These are phyloP conservation scores for Bactericera cockerelli DNA, from an alignment of 1,140 invertebrate species.

Conservation along the genomic window DNA sequence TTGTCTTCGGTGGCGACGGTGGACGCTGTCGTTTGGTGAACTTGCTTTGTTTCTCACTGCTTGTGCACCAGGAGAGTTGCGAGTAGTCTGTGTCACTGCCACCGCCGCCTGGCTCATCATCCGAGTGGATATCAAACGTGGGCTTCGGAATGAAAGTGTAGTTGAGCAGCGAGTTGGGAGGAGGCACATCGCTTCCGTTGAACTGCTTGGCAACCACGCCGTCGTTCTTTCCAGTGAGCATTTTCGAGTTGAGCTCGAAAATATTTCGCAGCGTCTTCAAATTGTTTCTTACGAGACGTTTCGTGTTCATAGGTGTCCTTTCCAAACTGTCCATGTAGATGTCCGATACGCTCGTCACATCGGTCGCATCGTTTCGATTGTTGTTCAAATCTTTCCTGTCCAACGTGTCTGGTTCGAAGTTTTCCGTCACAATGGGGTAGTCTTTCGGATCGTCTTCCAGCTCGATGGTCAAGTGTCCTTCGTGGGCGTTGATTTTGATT, in stretches of 20 bases:
- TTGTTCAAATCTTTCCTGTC: slow-evolving; percentile 46
- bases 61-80: slow-evolving; percentile 14
- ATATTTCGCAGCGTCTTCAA: slow-evolving; percentile 54
- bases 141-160: background rate
- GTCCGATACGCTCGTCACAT: slow-evolving; percentile 24
- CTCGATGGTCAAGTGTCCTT: slow-evolving; percentile 58
- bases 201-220: slow-evolving; percentile 19
- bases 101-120: background rate
- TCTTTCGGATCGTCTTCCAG: slow-evolving; percentile 49
- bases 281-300: slow-evolving; percentile 43
- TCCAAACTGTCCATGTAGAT: slow-evolving; percentile 35
- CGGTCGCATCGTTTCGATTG: slow-evolving; percentile 28
- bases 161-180: slow-evolving; percentile 13
- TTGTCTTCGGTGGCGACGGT: slow-evolving; percentile 20
- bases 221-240: slow-evolving; percentile 16
- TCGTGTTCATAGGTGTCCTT: slow-evolving; percentile 39
- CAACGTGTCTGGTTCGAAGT: slow-evolving; percentile 66
- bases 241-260: slow-evolving; percentile 37
- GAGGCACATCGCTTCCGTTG: slow-evolving; percentile 20
- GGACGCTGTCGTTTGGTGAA: slow-evolving; percentile 41
- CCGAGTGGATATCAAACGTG: background rate
- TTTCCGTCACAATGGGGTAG: slow-evolving; percentile 42
- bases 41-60: slow-evolving; percentile 20
- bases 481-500: slow-evolving; percentile 33
- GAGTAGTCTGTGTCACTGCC: slow-evolving; percentile 4